These are phyloP conservation scores for Lordiphosa andalusiaca DNA, from an alignment of 2,888 invertebrate species.

Conservation along the genomic window DNA sequence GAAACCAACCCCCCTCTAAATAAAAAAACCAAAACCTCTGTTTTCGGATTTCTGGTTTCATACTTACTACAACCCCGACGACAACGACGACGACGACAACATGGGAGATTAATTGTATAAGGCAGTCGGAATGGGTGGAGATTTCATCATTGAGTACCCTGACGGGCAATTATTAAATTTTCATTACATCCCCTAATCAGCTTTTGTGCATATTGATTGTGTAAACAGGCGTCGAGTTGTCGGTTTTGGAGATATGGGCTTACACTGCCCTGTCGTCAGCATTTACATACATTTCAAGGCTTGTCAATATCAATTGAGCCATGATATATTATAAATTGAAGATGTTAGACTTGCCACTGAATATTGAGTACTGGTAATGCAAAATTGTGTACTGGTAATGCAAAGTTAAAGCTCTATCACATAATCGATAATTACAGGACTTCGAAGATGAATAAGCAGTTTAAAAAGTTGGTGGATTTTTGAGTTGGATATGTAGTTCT, in stretches of 20 bases:
- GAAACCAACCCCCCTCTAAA: conserved; percentile 72
- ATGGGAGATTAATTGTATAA: conserved; percentile 62
- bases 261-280: conserved; percentile 1
- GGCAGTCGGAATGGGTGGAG: conserved; percentile 11
- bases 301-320: conserved; percentile 9
- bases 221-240: conserved; percentile 48
- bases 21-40: conserved; percentile 1
- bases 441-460: no score
- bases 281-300: conserved; percentile 9
- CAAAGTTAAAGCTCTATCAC: no score
- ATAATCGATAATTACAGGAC: no score
- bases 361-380: no score
- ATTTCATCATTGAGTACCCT: conserved; percentile 48
- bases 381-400: no score
- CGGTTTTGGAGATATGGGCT: neutral
- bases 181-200: conserved; percentile 79
- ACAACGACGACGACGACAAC: conserved; percentile 45
- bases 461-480: no score
- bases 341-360: no score
- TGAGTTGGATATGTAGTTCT: no score
- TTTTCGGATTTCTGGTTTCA: conserved; percentile 37
- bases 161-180: conserved; percentile 77
- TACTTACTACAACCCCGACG: conserved; percentile 31
- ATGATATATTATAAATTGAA: neutral
- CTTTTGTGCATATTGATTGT: conserved; percentile 71